Conservation (phyloP, 2,797 vertebrate genomes). For the Xiphophorus birchmanni region DNA sequence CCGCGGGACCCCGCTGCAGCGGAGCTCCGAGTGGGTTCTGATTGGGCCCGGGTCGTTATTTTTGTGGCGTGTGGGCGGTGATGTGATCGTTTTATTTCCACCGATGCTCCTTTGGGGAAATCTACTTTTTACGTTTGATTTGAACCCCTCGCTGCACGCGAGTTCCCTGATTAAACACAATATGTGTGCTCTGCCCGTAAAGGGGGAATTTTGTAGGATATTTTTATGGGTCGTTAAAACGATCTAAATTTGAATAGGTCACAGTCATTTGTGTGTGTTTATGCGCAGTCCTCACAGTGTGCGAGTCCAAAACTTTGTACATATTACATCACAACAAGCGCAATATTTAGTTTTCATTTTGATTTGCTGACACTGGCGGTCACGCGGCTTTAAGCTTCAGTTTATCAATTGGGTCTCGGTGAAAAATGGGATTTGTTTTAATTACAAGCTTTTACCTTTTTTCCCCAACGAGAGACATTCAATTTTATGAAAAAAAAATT, state of each 20-base stretch:
- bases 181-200: neutral
- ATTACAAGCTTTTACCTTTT: neutral
- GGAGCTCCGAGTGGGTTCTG: conserved; percentile 33
- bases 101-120: conserved; percentile 64
- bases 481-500: neutral
- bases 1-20: conserved; percentile 50
- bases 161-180: neutral
- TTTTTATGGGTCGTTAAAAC: neutral
- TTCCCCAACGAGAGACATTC: neutral
- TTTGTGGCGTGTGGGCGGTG: conserved; percentile 49
- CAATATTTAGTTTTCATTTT: neutral
- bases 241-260: neutral
- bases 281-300: neutral
- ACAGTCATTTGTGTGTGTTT: neutral
- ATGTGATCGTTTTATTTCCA: conserved; percentile 55
- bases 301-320: neutral
- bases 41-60: conserved; percentile 24
- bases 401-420: neutral
- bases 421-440: neutral
- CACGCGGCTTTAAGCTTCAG: neutral
- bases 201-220: neutral
- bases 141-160: neutral
- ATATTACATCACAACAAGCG: neutral
- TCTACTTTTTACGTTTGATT: conserved; percentile 16
- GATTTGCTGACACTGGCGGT: neutral